These are phyloP conservation scores for Notothenia rossii DNA, from an alignment of 2,113 vertebrate genomes.

Conservation along the genomic window DNA sequence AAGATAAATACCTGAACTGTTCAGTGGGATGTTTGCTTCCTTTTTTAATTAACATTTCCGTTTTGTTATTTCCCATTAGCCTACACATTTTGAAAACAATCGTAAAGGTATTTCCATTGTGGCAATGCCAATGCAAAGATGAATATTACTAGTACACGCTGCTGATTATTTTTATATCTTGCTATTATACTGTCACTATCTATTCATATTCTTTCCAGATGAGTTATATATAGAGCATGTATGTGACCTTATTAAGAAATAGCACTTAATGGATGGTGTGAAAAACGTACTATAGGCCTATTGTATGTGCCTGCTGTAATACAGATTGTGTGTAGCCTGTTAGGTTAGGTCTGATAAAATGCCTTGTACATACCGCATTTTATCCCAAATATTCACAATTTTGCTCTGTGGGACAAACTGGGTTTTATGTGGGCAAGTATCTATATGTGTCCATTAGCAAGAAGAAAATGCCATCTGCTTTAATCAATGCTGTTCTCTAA, in stretches of 20 bases:
- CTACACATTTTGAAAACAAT: constrained; percentile 6
- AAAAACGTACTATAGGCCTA: constrained; percentile 8
- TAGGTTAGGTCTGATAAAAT: background rate
- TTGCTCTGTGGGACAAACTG: constrained; percentile 14
- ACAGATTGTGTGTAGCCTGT: background rate
- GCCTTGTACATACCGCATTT: too few relatives aligned
- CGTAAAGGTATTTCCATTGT: background rate
- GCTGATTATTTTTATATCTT: background rate
- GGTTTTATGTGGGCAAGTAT: constrained; percentile 4
- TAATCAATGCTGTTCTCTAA: constrained; percentile 2
- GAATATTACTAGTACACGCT: background rate
- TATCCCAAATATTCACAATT: background rate
- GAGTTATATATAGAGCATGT: constrained; percentile 27
- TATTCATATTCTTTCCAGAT: constrained; percentile 18
- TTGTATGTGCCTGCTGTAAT: background rate
- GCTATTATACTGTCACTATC: background rate
- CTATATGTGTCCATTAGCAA: constrained; percentile 17
- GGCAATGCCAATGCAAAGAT: background rate
- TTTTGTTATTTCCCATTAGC: constrained; percentile 9
- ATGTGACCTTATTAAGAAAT: constrained; percentile 37
- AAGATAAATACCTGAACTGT: constrained; percentile 10
- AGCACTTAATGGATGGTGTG: constrained; percentile 12
- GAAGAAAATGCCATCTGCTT: background rate
- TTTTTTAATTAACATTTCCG: background rate
- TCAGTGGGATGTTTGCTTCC: background rate